phyloP scores from a whole-genome alignment of 2,888 invertebrate species.

The Onchidella celtica region DNA sequence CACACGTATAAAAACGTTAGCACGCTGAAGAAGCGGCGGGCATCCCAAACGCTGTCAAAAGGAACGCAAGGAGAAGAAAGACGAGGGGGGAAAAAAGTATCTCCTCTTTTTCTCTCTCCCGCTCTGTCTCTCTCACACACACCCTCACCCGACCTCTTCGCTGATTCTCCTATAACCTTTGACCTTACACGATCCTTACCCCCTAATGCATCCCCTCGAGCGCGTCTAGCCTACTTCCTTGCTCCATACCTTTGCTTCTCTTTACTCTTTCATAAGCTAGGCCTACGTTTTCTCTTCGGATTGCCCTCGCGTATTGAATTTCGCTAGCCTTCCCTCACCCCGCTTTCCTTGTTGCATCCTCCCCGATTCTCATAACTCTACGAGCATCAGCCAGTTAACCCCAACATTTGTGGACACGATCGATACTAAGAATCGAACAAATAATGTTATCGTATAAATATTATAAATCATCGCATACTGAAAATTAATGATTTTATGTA shows the following conservation, averaged over 20 bases:
- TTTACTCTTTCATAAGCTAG: neutral
- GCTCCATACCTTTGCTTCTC: slow-evolving; percentile 16
- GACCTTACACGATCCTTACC: slow-evolving; percentile 24
- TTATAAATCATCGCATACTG: no score
- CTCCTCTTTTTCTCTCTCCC: neutral
- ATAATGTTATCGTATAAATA: no score
- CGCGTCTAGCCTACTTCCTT: neutral
- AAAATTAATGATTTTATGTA: no score
- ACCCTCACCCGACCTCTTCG: slow-evolving; percentile 3
- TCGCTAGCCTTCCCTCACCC: slow-evolving; percentile 1
- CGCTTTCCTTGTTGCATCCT: no score
- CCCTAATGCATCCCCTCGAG: neutral
- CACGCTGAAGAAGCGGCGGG: neutral
- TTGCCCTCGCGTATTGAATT: slow-evolving; percentile 3
- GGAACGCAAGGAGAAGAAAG: neutral
- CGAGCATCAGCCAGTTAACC: slow-evolving; percentile 6
- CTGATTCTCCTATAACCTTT: slow-evolving; percentile 33
- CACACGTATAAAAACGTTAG: slow-evolving; percentile 3
- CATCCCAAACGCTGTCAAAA: neutral
- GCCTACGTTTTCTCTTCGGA: neutral
- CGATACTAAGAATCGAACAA: no score
- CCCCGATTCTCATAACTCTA: neutral
- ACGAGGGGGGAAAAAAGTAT: neutral
- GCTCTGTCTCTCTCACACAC: slow-evolving; percentile 14
- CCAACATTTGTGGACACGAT: no score